These are phyloP conservation scores for Ectropis grisescens DNA, from an alignment of 1,140 invertebrate genomes.

Conservation along the genomic window DNA sequence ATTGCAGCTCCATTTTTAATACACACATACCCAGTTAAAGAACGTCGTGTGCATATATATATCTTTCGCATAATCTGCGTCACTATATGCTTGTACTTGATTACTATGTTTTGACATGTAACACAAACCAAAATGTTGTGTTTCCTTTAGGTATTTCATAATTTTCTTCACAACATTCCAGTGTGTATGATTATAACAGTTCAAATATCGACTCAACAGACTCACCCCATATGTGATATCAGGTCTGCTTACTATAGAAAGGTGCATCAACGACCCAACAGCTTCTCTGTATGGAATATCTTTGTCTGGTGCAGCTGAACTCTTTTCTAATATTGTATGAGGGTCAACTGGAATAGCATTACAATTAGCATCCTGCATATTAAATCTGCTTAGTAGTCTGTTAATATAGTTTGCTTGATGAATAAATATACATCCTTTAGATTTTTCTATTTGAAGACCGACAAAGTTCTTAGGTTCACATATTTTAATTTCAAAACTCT, in stretches of 20 bases:
- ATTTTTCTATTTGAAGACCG: slow-evolving; percentile 24
- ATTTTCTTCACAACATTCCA: slow-evolving; percentile 31
- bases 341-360: slow-evolving; percentile 17
- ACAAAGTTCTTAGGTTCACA: slow-evolving; percentile 16
- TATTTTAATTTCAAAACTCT: slow-evolving; percentile 19
- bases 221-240: slow-evolving; percentile 40
- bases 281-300: slow-evolving; percentile 25
- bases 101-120: slow-evolving; percentile 9
- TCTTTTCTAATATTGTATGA: slow-evolving; percentile 4
- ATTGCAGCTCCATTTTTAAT: slow-evolving; percentile 22
- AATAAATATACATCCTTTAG: slow-evolving; percentile 18
- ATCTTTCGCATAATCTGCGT: slow-evolving; percentile 17
- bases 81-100: slow-evolving; percentile 23
- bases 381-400: slow-evolving; percentile 23
- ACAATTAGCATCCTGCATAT: slow-evolving; percentile 25
- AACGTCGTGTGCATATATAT: slow-evolving; percentile 20
- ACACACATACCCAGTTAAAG: slow-evolving; percentile 39
- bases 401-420: slow-evolving; percentile 24
- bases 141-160: slow-evolving; percentile 31
- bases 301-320: neutral
- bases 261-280: slow-evolving; percentile 41
- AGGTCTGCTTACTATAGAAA: slow-evolving; percentile 37
- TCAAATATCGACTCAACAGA: slow-evolving; percentile 25
- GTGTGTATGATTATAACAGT: slow-evolving; percentile 22
- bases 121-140: slow-evolving; percentile 19